phyloP scores from a whole-genome alignment of 2,797 vertebrate species.

The Ctenosaura bakeri region DNA sequence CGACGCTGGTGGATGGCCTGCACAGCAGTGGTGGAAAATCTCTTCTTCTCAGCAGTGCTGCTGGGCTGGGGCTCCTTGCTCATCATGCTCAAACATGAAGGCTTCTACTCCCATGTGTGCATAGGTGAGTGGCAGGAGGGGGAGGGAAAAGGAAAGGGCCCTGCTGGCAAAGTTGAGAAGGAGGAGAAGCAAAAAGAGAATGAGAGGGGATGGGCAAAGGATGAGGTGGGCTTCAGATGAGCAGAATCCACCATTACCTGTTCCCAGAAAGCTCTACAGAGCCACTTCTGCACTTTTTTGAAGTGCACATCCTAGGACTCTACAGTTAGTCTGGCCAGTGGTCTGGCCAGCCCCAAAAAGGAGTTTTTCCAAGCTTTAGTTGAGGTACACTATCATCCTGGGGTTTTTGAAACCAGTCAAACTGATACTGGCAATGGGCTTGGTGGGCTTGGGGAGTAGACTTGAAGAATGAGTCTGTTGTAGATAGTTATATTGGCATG shows the following conservation, averaged over 20 bases:
- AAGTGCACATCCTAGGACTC: too few relatives aligned
- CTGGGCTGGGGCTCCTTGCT: conserved; percentile 93
- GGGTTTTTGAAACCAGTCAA: conserved; percentile 1
- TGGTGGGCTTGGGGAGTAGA: not conserved
- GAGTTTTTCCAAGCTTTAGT: not conserved
- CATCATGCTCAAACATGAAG: conserved; percentile 91
- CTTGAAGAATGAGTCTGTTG: not conserved
- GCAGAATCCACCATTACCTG: not conserved
- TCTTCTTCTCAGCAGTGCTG: conserved; percentile 91
- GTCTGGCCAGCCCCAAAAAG: too few relatives aligned
- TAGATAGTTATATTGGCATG: not conserved
- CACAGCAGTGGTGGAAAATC: conserved; percentile 89
- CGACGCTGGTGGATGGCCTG: conserved; percentile 94
- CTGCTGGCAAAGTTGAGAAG: too few relatives aligned
- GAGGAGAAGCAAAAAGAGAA: not conserved
- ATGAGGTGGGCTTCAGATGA: not conserved
- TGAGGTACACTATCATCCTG: not conserved
- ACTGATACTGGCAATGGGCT: not conserved
- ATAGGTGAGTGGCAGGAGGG: conserved; percentile 74
- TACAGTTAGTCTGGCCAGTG: too few relatives aligned
- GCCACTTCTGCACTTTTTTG: not conserved
- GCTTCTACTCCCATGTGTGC: conserved; percentile 91
- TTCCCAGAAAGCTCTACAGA: not conserved
- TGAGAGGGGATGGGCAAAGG: not conserved
- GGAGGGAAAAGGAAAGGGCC: not conserved